Evolutionary conservation across 2,797 vertebrate genomes (phyloP).

Genomic region (Poecile montanus): DNA sequence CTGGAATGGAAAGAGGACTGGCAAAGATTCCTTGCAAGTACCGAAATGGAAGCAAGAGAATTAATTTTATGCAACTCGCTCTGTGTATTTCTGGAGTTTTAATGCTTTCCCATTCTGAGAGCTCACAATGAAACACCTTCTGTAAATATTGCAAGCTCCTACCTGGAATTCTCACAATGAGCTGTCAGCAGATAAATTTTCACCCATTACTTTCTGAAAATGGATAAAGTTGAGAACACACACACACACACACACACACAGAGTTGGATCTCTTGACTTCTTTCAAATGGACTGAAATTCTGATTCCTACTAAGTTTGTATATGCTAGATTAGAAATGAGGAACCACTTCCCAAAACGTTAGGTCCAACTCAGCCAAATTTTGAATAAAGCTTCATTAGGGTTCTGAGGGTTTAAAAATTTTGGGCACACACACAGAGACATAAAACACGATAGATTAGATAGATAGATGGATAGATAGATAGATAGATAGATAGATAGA

Average conservation of each 20-base stretch:
- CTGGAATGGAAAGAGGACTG: constrained; percentile 40
- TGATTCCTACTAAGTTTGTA: neutral
- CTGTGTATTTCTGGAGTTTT: constrained; percentile 6
- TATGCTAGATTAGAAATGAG: neutral
- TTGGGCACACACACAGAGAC: neutral
- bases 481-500: neutral
- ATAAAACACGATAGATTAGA: neutral
- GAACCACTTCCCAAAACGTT: neutral
- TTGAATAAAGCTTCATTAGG: neutral
- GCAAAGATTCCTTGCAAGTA: constrained; percentile 47
- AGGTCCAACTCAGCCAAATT: neutral
- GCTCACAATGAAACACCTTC: constrained; percentile 67
- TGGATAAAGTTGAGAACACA: neutral
- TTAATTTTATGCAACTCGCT: constrained; percentile 37
- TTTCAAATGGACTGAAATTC: neutral
- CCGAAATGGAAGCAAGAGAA: constrained; percentile 44
- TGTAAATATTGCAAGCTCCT: constrained; percentile 37
- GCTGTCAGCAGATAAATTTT: constrained; percentile 56
- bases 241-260: neutral
- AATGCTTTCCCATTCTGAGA: neutral
- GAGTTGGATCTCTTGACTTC: neutral
- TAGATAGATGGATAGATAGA: neutral
- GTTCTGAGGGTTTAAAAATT: neutral
- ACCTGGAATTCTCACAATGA: constrained; percentile 54
- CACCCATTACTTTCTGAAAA: neutral